phyloP scores from a whole-genome alignment of 2,888 invertebrate genomes.

The Danaus chrysippus region DNA sequence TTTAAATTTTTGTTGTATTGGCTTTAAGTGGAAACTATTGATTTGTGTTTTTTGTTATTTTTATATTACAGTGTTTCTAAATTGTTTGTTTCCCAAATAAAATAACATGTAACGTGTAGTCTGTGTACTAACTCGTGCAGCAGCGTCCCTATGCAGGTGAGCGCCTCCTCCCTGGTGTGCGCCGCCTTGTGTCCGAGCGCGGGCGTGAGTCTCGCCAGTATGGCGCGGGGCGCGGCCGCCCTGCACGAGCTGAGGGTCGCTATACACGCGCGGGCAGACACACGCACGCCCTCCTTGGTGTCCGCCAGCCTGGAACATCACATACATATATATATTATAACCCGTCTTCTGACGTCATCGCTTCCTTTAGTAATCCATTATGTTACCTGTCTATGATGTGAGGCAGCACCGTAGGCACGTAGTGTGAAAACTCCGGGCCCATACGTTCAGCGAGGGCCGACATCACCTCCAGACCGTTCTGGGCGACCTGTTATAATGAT shows the following conservation, averaged over 20 bases:
- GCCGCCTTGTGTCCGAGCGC: constrained; percentile 94
- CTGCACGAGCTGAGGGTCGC: constrained; percentile 51
- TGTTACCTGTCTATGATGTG: constrained; percentile 88
- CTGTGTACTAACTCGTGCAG: constrained; percentile 85
- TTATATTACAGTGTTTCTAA: too few relatives aligned
- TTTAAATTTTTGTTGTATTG: too few relatives aligned
- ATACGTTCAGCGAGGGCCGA: constrained; percentile 91
- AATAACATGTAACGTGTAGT: too few relatives aligned
- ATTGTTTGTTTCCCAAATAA: too few relatives aligned
- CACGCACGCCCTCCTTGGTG: constrained; percentile 68
- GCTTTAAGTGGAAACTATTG: too few relatives aligned
- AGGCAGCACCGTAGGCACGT: constrained; percentile 89
- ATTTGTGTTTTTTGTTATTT: too few relatives aligned
- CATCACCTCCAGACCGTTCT: constrained; percentile 93
- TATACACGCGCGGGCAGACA: constrained; percentile 58
- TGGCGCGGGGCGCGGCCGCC: constrained; percentile 56
- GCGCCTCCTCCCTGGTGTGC: constrained; percentile 93
- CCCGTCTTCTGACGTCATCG: too few relatives aligned
- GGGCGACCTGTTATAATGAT: constrained; percentile 84
- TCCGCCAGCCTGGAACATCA: constrained; percentile 58
- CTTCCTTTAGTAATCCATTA: too few relatives aligned
- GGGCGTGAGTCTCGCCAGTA: constrained; percentile 60
- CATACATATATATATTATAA: constrained; percentile 21
- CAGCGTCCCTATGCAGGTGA: constrained; percentile 89
- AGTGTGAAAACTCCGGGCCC: constrained; percentile 92